Conservation (phyloP, 2,888 invertebrate genomes). For the Ptychoptera contaminata region DNA sequence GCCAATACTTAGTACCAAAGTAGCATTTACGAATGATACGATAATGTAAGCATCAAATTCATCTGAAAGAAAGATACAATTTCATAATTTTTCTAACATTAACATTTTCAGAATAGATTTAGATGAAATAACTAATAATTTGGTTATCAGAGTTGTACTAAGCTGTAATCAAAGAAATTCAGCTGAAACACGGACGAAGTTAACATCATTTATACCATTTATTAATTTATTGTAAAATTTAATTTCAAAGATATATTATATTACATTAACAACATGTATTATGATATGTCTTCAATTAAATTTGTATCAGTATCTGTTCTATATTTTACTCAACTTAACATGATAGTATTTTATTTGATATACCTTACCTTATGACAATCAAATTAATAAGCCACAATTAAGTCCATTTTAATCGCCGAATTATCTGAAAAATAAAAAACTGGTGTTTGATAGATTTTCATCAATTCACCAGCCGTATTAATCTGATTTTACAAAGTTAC, state of each 20-base stretch:
- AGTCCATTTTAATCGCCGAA: conserved; percentile 16
- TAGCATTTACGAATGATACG: conserved; percentile 95
- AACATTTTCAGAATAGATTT: not conserved
- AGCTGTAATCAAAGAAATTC: conserved; percentile 39
- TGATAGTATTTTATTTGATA: not conserved
- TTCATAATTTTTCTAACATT: not conserved
- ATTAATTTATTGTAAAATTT: not conserved
- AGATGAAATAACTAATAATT: not conserved
- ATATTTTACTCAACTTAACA: not conserved
- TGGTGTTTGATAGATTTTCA: conserved; percentile 65
- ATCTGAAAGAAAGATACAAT: conserved; percentile 49
- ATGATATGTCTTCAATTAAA: not conserved
- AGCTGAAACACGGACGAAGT: conserved; percentile 44
- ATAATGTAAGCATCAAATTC: conserved; percentile 99
- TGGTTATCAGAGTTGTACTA: conserved; percentile 12
- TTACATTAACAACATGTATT: no score
- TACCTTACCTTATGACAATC: conserved; percentile 12
- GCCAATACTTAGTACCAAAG: conserved; percentile 95
- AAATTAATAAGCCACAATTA: conserved; percentile 11
- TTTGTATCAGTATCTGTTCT: not conserved
- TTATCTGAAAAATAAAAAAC: conserved; percentile 77
- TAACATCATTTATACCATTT: conserved; percentile 2
- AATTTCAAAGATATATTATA: no score
- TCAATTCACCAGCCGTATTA: conserved; percentile 20
- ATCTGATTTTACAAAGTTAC: conserved; percentile 5